Conservation (phyloP, 2,888 invertebrate genomes). For the Nephrotoma appendiculata region DNA sequence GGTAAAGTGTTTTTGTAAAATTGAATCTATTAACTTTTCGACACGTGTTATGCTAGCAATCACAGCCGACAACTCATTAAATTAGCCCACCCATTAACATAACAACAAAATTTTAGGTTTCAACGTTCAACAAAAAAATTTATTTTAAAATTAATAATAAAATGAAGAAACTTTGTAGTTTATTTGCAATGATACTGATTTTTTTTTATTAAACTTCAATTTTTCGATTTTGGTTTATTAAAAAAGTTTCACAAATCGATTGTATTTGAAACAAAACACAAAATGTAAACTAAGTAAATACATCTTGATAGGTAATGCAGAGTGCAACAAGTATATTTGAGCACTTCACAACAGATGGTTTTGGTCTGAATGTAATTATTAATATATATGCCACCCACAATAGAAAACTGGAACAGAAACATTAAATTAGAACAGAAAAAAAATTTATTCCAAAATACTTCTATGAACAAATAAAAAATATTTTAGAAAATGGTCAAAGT, state of each 20-base stretch:
- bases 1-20: too few species aligned
- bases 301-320: background rate
- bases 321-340: background rate
- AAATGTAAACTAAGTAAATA: background rate
- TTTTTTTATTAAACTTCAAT: background rate
- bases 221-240: background rate
- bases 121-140: background rate
- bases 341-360: too few species aligned
- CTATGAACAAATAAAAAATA: too few species aligned
- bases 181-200: background rate
- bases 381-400: too few species aligned
- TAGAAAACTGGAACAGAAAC: too few species aligned
- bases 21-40: too few species aligned
- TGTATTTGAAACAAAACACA: background rate
- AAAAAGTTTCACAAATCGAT: background rate
- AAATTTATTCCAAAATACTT: too few species aligned
- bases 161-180: background rate
- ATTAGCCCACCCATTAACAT: background rate
- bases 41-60: background rate
- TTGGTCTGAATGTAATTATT: too few species aligned
- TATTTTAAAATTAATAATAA: background rate
- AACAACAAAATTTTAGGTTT: background rate
- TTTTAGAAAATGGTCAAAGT: too few species aligned
- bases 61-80: background rate
- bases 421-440: too few species aligned